Base-by-base conservation (phyloP, 2,797 vertebrate genomes). In the Chanos chanos region DNA sequence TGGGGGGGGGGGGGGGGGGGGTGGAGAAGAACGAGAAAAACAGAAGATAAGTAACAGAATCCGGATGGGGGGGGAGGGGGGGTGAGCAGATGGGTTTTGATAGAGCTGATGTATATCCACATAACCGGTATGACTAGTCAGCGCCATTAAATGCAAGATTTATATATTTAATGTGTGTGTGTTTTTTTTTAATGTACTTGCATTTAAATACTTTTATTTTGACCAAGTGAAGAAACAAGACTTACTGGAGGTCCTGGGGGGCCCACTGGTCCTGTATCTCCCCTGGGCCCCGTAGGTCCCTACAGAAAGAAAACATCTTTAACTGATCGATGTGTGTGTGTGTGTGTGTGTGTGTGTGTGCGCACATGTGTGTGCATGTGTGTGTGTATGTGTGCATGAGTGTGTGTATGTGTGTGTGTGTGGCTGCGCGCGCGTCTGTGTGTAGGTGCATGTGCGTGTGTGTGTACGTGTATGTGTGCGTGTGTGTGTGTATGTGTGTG, bases 201-300 rank as follows among this genome's bases (percentile, higher is more conserved):
- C 21, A 18, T 4, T 27, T 18, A 22, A 25, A 8, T n/a, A n/a
- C n/a, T n/a, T n/a, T n/a, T n/a, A n/a, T n/a, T n/a, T n/a, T n/a
- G n/a, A n/a, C n/a, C n/a, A n/a, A n/a, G 24, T 33, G 13, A 28
- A 6, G 4, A 18, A 7, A 18, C 5, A 48, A 5, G 74, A 94
- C 96, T 94, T 77, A 99, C 96, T 1, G 95, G 94, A 22, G 82
- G 85, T 10, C 96, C 96, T 9, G 95, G 94, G n/a, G 85, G 89
- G 2, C 96, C 96, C 9, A 85, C 87, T 48, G 92, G 87, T 10
- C 96, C 96, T 0, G 66, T 66, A 81, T 99, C 96, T 70, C 96
- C 96, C 82, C 92, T 92, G 0, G 92, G 90, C 80, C 96, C 96
- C 1, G 92, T 92, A 2, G 93, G 90, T 81, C 96, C 96, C 96